Percentiles rank a stretch among this genome's conserved stretches.
Conservation (phyloP, 2,888 invertebrate species). For the Mechanitis mazaeus region DNA sequence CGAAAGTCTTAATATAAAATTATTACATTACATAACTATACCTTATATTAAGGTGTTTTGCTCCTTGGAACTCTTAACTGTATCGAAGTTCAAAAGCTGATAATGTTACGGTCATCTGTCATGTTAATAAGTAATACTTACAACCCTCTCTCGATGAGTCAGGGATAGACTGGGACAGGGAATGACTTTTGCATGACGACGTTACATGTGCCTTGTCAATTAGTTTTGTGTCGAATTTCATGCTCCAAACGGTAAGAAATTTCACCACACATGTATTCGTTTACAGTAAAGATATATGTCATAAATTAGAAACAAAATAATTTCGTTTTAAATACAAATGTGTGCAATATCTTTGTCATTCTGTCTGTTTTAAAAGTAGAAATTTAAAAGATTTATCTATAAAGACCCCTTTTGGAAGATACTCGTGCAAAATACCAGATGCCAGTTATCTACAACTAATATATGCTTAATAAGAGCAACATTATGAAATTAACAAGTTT, state of each 20-base stretch:
- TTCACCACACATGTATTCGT: neutral
- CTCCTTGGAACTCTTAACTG: neutral
- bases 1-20: too few relatives aligned
- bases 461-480: too few relatives aligned
- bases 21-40: too few relatives aligned
- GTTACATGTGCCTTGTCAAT: conserved; percentile 47
- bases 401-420: neutral
- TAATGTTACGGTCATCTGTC: conserved; percentile 23
- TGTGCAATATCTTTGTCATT: too few relatives aligned
- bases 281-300: too few relatives aligned
- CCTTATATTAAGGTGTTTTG: too few relatives aligned
- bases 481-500: too few relatives aligned
- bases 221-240: conserved; percentile 39
- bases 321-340: too few relatives aligned
- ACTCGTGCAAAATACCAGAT: too few relatives aligned
- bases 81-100: conserved; percentile 13
- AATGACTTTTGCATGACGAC: conserved; percentile 51
- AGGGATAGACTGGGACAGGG: conserved; percentile 41
- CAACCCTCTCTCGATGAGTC: conserved; percentile 58
- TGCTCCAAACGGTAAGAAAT: conserved; percentile 11
- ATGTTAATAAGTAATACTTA: conserved; percentile 30
- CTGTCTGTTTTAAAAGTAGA: neutral
- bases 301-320: too few relatives aligned
- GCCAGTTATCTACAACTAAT: too few relatives aligned
- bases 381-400: neutral